These are phyloP conservation scores for Phylloscopus collybita DNA, from an alignment of 2,797 vertebrate species.

Conservation along the genomic window DNA sequence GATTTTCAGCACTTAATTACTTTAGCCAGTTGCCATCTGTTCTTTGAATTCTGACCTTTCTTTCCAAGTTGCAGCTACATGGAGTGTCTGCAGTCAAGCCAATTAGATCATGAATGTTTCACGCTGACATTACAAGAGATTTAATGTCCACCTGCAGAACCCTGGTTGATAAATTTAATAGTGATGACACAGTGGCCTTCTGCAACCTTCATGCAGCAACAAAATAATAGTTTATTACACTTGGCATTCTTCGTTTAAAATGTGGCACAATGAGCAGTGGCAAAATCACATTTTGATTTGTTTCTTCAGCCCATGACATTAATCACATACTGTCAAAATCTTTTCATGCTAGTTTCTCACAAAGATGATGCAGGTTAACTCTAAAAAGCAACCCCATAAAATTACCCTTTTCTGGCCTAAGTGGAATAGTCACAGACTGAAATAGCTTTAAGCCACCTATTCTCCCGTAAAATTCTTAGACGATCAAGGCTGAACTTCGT, in stretches of 20 bases:
- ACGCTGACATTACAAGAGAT: constrained; percentile 63
- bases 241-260: background rate
- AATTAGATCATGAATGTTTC: constrained; percentile 65
- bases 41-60: constrained; percentile 74
- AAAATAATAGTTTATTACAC: constrained; percentile 23
- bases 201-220: constrained; percentile 21
- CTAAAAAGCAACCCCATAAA: background rate
- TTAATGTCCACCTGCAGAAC: constrained; percentile 61
- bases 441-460: background rate
- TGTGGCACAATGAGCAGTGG: background rate
- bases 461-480: background rate
- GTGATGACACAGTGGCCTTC: constrained; percentile 9
- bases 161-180: constrained; percentile 50
- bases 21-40: constrained; percentile 76
- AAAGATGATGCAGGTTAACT: background rate
- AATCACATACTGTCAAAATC: constrained; percentile 18
- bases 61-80: constrained; percentile 44
- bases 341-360: background rate
- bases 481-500: background rate
- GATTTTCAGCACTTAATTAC: constrained; percentile 73
- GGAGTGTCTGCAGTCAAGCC: constrained; percentile 51
- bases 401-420: background rate
- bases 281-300: constrained; percentile 38
- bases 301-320: constrained; percentile 18
- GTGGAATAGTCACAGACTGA: background rate